These are phyloP conservation scores for Ploceus nigricollis DNA, from an alignment of 2,113 vertebrate species.

Conservation along the genomic window DNA sequence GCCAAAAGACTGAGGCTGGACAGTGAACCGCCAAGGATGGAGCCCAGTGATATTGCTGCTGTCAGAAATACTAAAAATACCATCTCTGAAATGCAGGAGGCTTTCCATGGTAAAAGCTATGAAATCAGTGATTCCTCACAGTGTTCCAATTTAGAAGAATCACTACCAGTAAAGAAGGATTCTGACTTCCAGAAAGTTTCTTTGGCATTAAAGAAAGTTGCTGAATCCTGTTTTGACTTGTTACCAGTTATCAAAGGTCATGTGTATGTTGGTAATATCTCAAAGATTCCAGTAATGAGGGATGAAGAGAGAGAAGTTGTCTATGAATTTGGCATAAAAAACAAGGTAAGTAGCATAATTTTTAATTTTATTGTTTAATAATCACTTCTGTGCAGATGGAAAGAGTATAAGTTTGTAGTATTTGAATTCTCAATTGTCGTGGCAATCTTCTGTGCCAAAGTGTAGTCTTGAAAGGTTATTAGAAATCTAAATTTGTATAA, in stretches of 20 bases:
- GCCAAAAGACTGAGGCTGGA: slow-evolving; percentile 84
- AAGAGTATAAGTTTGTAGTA: neutral
- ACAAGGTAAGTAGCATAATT: slow-evolving; percentile 71
- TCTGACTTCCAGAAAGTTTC: slow-evolving; percentile 31
- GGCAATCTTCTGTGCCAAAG: neutral
- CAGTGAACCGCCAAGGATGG: slow-evolving; percentile 44
- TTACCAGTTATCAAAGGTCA: slow-evolving; percentile 88
- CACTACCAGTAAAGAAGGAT: neutral
- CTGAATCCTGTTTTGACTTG: slow-evolving; percentile 82
- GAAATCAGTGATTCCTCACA: neutral
- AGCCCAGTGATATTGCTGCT: neutral
- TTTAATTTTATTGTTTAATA: neutral
- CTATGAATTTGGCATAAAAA: slow-evolving; percentile 76
- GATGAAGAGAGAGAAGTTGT: slow-evolving; percentile 90
- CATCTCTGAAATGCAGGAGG: neutral
- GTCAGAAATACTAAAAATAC: neutral
- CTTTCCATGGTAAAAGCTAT: neutral
- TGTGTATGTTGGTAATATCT: slow-evolving; percentile 78
- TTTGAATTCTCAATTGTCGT: neutral
- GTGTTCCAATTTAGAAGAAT: neutral
- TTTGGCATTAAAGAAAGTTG: slow-evolving; percentile 77
- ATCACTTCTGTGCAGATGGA: neutral
- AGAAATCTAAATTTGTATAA: neutral
- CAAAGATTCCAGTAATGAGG: slow-evolving; percentile 84
- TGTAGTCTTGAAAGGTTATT: neutral